These are phyloP conservation scores for Dipodomys stephensi DNA, from an alignment of 2,113 vertebrate genomes.

Conservation along the genomic window DNA sequence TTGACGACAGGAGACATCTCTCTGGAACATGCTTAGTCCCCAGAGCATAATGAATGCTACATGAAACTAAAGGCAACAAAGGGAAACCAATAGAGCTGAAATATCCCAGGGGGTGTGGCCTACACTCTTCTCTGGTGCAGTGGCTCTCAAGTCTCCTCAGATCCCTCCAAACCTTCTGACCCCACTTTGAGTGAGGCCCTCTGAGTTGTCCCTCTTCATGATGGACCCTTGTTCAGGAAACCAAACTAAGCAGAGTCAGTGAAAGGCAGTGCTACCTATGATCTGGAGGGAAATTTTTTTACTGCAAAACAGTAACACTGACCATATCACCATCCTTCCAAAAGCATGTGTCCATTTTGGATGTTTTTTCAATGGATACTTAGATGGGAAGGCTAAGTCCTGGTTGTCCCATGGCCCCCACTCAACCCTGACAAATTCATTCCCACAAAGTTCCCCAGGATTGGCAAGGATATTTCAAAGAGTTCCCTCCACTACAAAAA, in stretches of 20 bases:
- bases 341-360: too few relatives aligned
- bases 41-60: neutral
- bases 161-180: neutral
- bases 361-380: neutral
- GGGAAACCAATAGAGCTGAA: rapidly evolving
- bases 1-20: neutral
- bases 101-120: neutral
- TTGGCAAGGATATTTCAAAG: neutral
- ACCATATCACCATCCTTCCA: neutral
- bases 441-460: neutral
- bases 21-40: neutral
- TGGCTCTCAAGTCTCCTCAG: neutral
- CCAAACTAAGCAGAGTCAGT: neutral
- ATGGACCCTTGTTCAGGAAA: neutral
- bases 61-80: neutral
- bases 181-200: neutral
- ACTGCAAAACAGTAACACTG: neutral
- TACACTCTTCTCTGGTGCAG: too few relatives aligned
- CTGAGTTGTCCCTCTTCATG: neutral
- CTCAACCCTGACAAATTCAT: neutral
- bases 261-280: neutral
- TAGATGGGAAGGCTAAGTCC: neutral
- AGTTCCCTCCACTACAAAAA: neutral
- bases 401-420: neutral
- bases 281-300: neutral